Base-by-base conservation (phyloP, 2,113 vertebrate species). In the Marmota monax region DNA sequence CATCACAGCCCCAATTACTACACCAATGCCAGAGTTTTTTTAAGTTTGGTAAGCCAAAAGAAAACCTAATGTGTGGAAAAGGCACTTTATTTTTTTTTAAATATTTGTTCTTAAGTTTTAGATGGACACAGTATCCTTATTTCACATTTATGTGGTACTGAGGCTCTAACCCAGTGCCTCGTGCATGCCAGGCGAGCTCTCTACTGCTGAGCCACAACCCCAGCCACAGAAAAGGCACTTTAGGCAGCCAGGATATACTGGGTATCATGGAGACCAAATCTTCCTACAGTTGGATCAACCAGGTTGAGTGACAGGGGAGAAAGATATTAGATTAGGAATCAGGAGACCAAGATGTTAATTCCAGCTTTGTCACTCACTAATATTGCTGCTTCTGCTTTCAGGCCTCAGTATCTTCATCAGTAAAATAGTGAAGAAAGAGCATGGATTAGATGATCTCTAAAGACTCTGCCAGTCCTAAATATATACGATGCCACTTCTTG, bases 231-330 rank as follows among this genome's bases (percentile, higher is more conserved):
- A 92, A 93, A 82, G 39, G 48, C 63, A 76, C 61, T 92, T 92
- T 73, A 78, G 94, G 83, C 22, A 74, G 42, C 45, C 67, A 88
- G 79, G 84, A 87, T 51, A 88, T 76, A 53, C 5, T 67, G 78
- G 17, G 51, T 89, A 37, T 65, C 48, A 32, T 22, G 34, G 69
- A 23, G 29, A 48, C 73, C 39, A 86, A 91, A 61, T 78, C 12
- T 34, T 93, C 37, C 8, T 74, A 48, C 53, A 48, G 32, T 74
- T 78, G 63, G 8, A 37, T 84, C 53, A 45, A 45, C 78, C 73
- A 89, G 29, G 42, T 17, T 94, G 90, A 96, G 72, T 90, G 72
- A 77, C 42, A 73, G 32, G 83, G n/a, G 45, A 39, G 67, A 95
- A 92, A 88, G 16, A 53, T 48, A 37, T 20, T 84, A 65, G 56